These are phyloP conservation scores for Lytechinus pictus DNA, from an alignment of 35 echinoderm and acorn worm genomes.

Conservation along the genomic window DNA sequence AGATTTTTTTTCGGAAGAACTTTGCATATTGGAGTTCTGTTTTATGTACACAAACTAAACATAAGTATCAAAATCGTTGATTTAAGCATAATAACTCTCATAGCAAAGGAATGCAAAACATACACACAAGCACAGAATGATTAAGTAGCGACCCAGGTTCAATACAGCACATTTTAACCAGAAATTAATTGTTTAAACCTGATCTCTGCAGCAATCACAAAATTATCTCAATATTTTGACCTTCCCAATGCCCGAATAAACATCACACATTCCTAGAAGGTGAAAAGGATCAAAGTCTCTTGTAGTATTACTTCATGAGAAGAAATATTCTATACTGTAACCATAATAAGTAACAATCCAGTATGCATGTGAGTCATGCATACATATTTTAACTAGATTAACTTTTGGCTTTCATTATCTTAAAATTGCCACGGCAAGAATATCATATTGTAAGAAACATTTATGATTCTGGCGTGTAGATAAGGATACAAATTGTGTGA, in stretches of 20 bases:
- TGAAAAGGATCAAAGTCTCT: background rate
- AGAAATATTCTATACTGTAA: background rate
- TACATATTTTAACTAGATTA: too few relatives aligned
- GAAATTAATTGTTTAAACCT: background rate
- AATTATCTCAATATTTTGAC: background rate
- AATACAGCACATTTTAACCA: background rate
- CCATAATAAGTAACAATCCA: background rate
- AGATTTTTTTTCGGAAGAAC: background rate
- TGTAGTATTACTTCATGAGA: background rate
- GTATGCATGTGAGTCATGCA: too few relatives aligned
- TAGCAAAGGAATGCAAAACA: background rate
- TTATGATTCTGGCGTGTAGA: background rate
- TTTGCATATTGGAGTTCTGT: background rate
- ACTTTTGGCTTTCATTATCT: background rate
- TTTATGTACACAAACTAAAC: background rate
- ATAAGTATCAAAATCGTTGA: background rate
- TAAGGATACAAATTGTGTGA: background rate
- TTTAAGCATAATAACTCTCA: background rate
- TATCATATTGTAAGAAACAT: background rate
- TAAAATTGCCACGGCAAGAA: background rate
- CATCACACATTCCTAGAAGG: background rate
- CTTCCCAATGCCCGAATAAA: background rate
- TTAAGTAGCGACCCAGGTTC: background rate
- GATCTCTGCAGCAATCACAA: background rate
- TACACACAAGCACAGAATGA: slow-evolving; percentile 3